Evolutionary conservation across 2,113 vertebrate genomes (phyloP), one percentile per base, ranked within the genome.

Genomic region (Hydrochoerus hydrochaeris): DNA sequence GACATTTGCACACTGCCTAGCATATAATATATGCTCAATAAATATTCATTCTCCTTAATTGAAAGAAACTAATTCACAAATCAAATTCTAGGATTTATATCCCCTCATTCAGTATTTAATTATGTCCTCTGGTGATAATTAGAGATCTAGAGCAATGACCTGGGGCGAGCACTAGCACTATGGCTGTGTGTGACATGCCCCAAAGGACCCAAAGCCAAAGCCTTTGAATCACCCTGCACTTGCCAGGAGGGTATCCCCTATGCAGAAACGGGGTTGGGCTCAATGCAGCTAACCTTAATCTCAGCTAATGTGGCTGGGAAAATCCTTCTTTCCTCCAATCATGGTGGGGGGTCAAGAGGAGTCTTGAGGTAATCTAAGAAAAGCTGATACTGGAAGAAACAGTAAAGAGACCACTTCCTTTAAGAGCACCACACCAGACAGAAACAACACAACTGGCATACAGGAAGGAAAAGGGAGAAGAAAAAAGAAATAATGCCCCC

Each of bases 21-120:
- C 82, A 78, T 84, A 38, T 78, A 93, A 97, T 95, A 97, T 78
- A 92, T 78, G 49, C 84, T 96, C 95, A 95, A 97, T 96, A 97
- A 97, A 97, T 98, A 97, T 96, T 97, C 90, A 97, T 97, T 96
- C 77, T 86, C 69, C 62, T 91, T 96, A 95, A 97, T 84, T 96
- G 95, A 96, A 97, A 97, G 95, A 95, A 97, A 93, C 71, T 22
- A 97, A 97, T 94, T 96, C 90, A 92, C 58, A 96, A 90, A 90
- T 96, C 78, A 95, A 87, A 96, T 90, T 93, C 62, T 83, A 95
- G 85, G 67, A 92, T 90, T 97, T 87, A 85, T 87, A 89, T 78
- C 94, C 41, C 63, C 73, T 93, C 0, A 49, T 82, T 95, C 69
- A 78, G 90, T 95, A 84, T 93, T 90, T 96, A 98, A 97, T 97